phyloP scores from a whole-genome alignment of 2,888 invertebrate species.

The Epirrita christyi region DNA sequence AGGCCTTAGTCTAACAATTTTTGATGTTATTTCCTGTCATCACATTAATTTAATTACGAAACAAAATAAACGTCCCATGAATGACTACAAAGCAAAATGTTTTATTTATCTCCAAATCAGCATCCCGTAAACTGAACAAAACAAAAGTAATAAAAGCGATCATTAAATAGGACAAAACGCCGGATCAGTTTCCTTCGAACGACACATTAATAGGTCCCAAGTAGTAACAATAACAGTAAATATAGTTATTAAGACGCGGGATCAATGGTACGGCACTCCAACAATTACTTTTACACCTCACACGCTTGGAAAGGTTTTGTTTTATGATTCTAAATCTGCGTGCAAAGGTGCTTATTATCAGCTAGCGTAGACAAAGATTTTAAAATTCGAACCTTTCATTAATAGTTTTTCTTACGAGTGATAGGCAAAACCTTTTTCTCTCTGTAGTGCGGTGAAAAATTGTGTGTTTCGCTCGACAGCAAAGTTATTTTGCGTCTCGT shows the following conservation, averaged over 20 bases:
- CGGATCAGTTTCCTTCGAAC: slow-evolving; percentile 38
- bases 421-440: too few relatives aligned
- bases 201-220: slow-evolving; percentile 43
- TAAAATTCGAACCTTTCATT: too few relatives aligned
- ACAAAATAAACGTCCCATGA: slow-evolving; percentile 23
- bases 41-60: slow-evolving; percentile 18
- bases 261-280: slow-evolving; percentile 6
- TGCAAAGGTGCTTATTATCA: too few relatives aligned
- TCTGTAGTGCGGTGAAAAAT: too few relatives aligned
- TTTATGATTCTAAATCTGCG: too few relatives aligned
- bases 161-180: slow-evolving; percentile 28
- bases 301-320: too few relatives aligned
- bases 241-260: slow-evolving; percentile 44
- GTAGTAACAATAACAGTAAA: slow-evolving; percentile 49
- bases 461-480: too few relatives aligned
- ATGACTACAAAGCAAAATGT: slow-evolving; percentile 17
- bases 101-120: slow-evolving; percentile 32
- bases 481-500: too few relatives aligned
- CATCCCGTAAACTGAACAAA: slow-evolving; percentile 25
- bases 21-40: slow-evolving; percentile 4
- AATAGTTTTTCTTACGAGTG: too few relatives aligned
- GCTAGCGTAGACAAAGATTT: too few relatives aligned
- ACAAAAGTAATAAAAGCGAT: slow-evolving; percentile 32
- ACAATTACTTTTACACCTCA: slow-evolving; percentile 20
- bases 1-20: too few relatives aligned